phyloP scores from a whole-genome alignment of 2,797 vertebrate genomes.

The Silurus aristotelis region DNA sequence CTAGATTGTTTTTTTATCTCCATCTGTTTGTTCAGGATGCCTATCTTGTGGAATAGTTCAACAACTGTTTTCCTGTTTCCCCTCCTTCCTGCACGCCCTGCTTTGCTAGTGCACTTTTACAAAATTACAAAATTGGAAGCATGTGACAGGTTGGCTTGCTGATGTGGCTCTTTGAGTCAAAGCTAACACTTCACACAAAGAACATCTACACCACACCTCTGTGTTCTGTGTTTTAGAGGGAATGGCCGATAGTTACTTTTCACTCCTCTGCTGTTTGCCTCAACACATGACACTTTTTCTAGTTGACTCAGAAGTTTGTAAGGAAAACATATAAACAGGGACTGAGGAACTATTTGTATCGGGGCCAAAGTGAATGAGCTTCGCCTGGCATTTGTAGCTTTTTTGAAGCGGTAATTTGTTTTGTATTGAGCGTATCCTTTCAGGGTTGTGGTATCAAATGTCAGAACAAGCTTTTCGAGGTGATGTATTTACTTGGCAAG shows the following conservation, averaged over 20 bases:
- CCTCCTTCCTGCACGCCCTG: slow-evolving; percentile 12
- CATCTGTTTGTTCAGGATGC: not conserved
- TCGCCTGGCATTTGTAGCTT: not conserved
- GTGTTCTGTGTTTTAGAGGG: not conserved
- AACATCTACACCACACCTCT: slow-evolving; percentile 32
- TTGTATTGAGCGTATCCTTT: slow-evolving; percentile 16
- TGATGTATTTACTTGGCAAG: slow-evolving; percentile 26
- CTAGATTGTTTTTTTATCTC: not conserved
- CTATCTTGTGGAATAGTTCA: slow-evolving; percentile 9
- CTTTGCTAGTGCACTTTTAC: slow-evolving; percentile 24
- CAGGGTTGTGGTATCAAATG: slow-evolving; percentile 24
- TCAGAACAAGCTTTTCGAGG: slow-evolving; percentile 38
- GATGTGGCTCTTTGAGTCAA: slow-evolving; percentile 66
- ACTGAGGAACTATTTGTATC: not conserved
- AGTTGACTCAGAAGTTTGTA: slow-evolving; percentile 31
- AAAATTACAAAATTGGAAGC: slow-evolving; percentile 64
- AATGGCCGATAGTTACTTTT: slow-evolving; percentile 50
- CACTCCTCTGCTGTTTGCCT: slow-evolving; percentile 17
- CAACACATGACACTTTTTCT: not conserved
- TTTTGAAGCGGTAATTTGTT: slow-evolving; percentile 3
- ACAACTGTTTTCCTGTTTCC: slow-evolving; percentile 23
- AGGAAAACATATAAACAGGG: slow-evolving; percentile 24
- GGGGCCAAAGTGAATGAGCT: slow-evolving; percentile 9
- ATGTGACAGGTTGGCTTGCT: slow-evolving; percentile 68
- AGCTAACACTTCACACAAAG: slow-evolving; percentile 25